These are phyloP conservation scores for Chionodraco myersi DNA, from an alignment of 2,113 vertebrate genomes.

Conservation along the genomic window DNA sequence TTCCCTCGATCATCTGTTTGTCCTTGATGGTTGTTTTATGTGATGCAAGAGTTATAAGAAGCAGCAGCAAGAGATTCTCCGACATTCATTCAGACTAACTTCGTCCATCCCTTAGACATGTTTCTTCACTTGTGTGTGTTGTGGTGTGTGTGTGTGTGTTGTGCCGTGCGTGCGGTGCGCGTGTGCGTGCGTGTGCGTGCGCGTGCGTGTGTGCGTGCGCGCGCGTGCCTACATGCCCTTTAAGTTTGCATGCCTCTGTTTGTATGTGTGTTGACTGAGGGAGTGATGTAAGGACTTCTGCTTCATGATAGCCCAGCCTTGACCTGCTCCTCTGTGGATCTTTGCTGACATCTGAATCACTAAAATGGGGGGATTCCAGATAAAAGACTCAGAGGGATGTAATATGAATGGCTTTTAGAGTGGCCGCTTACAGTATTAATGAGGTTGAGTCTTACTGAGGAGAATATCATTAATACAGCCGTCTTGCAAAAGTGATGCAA, in stretches of 20 bases:
- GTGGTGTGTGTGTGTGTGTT: too few relatives aligned
- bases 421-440: constrained; percentile 73
- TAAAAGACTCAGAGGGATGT: constrained; percentile 48
- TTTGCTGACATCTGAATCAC: constrained; percentile 44
- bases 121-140: too few relatives aligned
- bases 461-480: constrained; percentile 65
- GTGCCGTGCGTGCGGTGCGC: too few relatives aligned
- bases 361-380: constrained; percentile 27
- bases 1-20: constrained; percentile 16
- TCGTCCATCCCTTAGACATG: too few relatives aligned
- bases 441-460: constrained; percentile 60
- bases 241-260: constrained; percentile 40
- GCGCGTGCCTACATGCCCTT: constrained; percentile 34
- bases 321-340: constrained; percentile 28
- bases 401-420: constrained; percentile 78
- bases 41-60: too few relatives aligned
- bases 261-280: constrained; percentile 30
- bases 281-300: constrained; percentile 47
- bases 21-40: constrained; percentile 12
- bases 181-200: not conserved
- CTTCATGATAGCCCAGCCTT: constrained; percentile 30
- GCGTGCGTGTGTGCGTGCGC: not conserved
- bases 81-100: constrained; percentile 37
- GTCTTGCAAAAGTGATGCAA: constrained; percentile 64
- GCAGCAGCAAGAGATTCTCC: not conserved